A percentile compares a stretch with the other conserved stretches of the same genome.
phyloP scores from a whole-genome alignment of 2,888 invertebrate genomes.

The Lomographa bimaculata region DNA sequence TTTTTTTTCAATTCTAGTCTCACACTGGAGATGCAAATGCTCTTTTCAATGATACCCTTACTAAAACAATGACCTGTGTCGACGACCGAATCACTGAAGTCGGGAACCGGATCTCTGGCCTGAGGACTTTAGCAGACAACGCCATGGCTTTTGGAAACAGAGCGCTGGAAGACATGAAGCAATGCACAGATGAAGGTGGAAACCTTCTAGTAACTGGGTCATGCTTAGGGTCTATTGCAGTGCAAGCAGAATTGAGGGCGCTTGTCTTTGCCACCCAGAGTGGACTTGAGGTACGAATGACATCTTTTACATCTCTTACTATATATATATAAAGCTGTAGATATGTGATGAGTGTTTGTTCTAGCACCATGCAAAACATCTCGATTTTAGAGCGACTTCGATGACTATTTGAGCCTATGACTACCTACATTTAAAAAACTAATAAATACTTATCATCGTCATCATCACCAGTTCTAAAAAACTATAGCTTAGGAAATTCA shows the following conservation, averaged over 20 bases:
- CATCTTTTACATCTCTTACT: too few species aligned
- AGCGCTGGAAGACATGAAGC: slow-evolving; percentile 55
- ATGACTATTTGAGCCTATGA: too few species aligned
- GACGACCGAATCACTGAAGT: slow-evolving; percentile 54
- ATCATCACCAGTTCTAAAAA: too few species aligned
- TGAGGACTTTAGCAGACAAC: slow-evolving; percentile 41
- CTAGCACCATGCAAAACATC: too few species aligned
- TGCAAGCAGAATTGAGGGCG: slow-evolving; percentile 57
- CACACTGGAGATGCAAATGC: slow-evolving; percentile 48
- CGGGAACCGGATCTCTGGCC: slow-evolving; percentile 41
- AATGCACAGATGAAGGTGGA: slow-evolving; percentile 48
- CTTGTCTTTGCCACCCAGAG: slow-evolving; percentile 51
- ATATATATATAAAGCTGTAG: too few species aligned
- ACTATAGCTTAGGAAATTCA: too few species aligned
- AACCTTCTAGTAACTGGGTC: slow-evolving; percentile 51
- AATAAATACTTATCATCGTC: too few species aligned
- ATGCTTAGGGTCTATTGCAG: slow-evolving; percentile 57
- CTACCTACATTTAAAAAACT: too few species aligned
- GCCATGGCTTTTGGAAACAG: slow-evolving; percentile 47
- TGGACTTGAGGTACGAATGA: slow-evolving; percentile 57
- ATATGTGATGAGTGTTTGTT: too few species aligned
- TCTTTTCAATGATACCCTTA: slow-evolving; percentile 50
- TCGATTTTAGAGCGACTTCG: too few species aligned
- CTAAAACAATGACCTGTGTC: slow-evolving; percentile 51
- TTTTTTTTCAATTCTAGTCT: slow-evolving; percentile 49